Evolutionary conservation across 2,888 invertebrate species (phyloP), one percentile per base, ranked within the genome.

Genomic region (Euspilapteryx auroguttella): DNA sequence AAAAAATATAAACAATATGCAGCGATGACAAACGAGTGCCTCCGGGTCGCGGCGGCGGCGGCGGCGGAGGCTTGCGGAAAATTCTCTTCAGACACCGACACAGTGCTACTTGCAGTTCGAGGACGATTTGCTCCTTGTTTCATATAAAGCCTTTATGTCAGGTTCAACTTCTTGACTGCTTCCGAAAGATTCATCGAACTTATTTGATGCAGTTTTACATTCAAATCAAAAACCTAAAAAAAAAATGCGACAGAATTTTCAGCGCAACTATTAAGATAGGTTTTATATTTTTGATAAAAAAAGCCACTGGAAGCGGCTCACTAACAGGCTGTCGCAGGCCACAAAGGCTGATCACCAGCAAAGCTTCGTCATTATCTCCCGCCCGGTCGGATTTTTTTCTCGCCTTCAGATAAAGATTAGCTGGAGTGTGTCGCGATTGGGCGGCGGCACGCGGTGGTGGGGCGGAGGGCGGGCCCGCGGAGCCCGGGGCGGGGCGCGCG

Each of bases 381-480:
- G 26, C 59, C 62, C 57, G 57, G 61, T 59, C 56, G 68, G 73
- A 75, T 71, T 75, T 76, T 76, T 69, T 57, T 62, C 34, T 34
- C 34, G 34, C 30, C 31, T 33, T 31, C 50, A 69, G 73, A 69
- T 71, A 73, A 63, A 73, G 75, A 76, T 76, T 73, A 76, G 71
- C 76, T 46, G 41, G 56, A 62, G 66, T 59, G 61, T 47, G 49
- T 50, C 49, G 55, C 58, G 52, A 68, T 71, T 69, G 73, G 73
- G 54, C 62, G 58, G 53, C 45, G 42, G 50, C 54, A 47, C 55
- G 42, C 50, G 49, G 35, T 47, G 49, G 48, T 52, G 55, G 48
- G 42, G 41, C 36, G 33, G 34, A 36, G 36, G 31, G 38, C 26
- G 36, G 32, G 27, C 20, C 29, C 27, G 28, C 27, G 30, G 32